Evolutionary conservation across 2,888 invertebrate species (phyloP).

Genomic region (Nomada hirtipes): DNA sequence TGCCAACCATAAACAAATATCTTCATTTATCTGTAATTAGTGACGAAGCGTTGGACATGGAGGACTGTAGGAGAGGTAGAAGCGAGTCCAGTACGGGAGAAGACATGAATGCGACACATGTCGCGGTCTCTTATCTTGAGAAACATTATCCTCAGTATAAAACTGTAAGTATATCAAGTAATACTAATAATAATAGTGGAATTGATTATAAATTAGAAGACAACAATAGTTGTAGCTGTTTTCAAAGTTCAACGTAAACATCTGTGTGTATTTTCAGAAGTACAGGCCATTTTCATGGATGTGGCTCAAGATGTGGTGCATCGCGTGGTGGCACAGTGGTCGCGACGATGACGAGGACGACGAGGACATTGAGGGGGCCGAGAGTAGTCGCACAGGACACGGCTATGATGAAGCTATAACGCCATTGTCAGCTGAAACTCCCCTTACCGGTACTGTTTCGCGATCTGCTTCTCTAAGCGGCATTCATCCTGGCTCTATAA

Average conservation of each 20-base stretch:
- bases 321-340: conserved; percentile 96
- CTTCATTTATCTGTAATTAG: conserved; percentile 83
- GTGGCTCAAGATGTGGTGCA: conserved; percentile 91
- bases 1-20: background rate
- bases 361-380: conserved; percentile 88
- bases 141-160: conserved; percentile 81
- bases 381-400: conserved; percentile 86
- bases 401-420: conserved; percentile 88
- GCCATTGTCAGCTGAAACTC: conserved; percentile 94
- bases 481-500: conserved; percentile 84
- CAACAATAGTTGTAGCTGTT: no score
- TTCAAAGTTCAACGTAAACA: background rate
- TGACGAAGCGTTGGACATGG: conserved; percentile 91
- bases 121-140: conserved; percentile 85
- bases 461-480: conserved; percentile 93
- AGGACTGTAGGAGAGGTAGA: conserved; percentile 89
- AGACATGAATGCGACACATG: conserved; percentile 83
- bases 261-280: conserved; percentile 73
- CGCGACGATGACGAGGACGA: conserved; percentile 92
- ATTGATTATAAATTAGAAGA: no score
- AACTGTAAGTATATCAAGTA: conserved; percentile 66
- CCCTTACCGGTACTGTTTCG: conserved; percentile 93
- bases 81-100: conserved; percentile 90
- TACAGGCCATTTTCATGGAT: conserved; percentile 86
- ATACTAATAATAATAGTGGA: background rate